Percentiles rank a stretch among this genome's conserved stretches.
phyloP scores from a whole-genome alignment of 23 tunicate species.

The Botrylloides violaceus region DNA sequence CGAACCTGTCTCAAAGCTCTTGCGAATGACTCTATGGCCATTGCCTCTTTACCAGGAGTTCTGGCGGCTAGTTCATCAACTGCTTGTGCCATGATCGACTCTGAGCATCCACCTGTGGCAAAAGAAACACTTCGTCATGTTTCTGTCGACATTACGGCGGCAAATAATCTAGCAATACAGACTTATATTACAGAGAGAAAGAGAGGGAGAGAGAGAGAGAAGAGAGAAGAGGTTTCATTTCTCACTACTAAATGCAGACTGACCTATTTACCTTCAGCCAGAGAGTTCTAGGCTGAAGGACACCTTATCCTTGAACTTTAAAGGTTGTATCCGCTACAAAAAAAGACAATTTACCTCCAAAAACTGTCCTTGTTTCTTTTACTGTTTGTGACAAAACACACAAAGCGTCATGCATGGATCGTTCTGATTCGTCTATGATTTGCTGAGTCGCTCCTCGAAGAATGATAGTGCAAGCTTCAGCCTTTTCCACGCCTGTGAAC shows the following conservation, averaged over 20 bases:
- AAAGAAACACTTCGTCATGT: too few species aligned
- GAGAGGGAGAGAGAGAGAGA: too few species aligned
- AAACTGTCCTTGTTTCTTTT: constrained; percentile 59
- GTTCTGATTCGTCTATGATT: constrained; percentile 95
- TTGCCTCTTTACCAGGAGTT: constrained; percentile 90
- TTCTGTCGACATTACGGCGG: too few species aligned
- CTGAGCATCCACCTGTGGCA: constrained; percentile 93
- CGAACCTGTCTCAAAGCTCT: constrained; percentile 87
- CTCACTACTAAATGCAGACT: too few species aligned
- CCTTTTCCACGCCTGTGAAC: constrained; percentile 82
- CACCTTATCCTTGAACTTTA: background rate
- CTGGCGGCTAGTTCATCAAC: constrained; percentile 63
- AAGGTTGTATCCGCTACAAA: background rate
- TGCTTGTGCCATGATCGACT: constrained; percentile 92
- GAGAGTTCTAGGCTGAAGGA: too few species aligned
- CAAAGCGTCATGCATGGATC: constrained; percentile 96
- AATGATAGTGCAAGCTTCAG: constrained; percentile 98
- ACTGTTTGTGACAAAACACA: constrained; percentile 96
- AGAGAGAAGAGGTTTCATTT: too few species aligned
- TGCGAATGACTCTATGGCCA: constrained; percentile 97
- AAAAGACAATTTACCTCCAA: background rate
- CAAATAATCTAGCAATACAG: too few species aligned
- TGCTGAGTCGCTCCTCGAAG: constrained; percentile 99
- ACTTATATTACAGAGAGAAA: too few species aligned
- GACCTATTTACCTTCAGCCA: too few species aligned